phyloP scores from a whole-genome alignment of 2,888 invertebrate species.

The Drosophila stalkeri region DNA sequence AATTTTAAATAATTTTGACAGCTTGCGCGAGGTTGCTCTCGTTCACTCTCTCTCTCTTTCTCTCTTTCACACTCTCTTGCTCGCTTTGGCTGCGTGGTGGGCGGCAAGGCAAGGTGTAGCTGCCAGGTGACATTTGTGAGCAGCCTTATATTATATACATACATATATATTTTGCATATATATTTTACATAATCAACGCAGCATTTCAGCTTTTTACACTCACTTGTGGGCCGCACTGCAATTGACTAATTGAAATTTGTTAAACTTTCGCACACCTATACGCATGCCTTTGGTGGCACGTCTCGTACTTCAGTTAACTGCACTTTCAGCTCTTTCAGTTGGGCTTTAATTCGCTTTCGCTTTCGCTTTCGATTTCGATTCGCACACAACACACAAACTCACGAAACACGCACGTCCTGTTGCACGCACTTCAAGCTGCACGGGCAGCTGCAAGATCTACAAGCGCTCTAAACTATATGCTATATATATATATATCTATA shows the following conservation, averaged over 20 bases:
- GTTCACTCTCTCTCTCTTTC: slow-evolving; percentile 8
- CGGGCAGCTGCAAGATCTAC: slow-evolving; percentile 62
- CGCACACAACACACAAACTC: slow-evolving; percentile 1
- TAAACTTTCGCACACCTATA: slow-evolving; percentile 65
- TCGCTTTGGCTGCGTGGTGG: slow-evolving; percentile 34
- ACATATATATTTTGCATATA: slow-evolving; percentile 22
- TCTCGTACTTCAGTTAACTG: slow-evolving; percentile 24
- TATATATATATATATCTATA: slow-evolving; percentile 24
- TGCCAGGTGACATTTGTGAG: slow-evolving; percentile 74
- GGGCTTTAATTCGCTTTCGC: neutral
- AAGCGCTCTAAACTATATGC: slow-evolving; percentile 38
- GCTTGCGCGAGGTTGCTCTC: slow-evolving; percentile 20
- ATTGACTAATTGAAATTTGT: slow-evolving; percentile 54
- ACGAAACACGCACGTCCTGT: slow-evolving; percentile 10
- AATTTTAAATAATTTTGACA: slow-evolving; percentile 74
- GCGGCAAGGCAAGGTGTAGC: slow-evolving; percentile 2
- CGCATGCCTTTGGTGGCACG: slow-evolving; percentile 74
- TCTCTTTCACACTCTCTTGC: slow-evolving; percentile 20
- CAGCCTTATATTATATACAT: slow-evolving; percentile 25
- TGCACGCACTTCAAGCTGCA: slow-evolving; percentile 57
- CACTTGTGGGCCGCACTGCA: slow-evolving; percentile 59
- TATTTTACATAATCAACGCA: slow-evolving; percentile 73
- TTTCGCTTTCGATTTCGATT: slow-evolving; percentile 1
- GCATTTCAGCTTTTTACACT: slow-evolving; percentile 53
- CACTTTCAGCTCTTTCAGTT: neutral